phyloP scores from a whole-genome alignment of 2,113 vertebrate species.

The Perca flavescens region DNA sequence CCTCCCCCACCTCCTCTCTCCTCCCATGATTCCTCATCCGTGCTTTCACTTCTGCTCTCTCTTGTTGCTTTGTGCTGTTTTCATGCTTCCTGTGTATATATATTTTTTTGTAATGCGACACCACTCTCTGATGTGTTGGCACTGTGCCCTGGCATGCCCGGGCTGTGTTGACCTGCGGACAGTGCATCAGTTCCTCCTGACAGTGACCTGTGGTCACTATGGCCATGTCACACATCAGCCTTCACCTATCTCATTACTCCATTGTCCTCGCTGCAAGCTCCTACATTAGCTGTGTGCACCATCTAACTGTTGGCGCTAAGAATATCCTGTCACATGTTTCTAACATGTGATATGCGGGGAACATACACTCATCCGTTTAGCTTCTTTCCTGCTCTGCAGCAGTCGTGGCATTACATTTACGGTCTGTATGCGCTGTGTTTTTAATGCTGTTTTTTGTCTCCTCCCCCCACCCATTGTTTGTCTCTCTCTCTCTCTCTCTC shows the following conservation, averaged over 20 bases:
- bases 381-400: constrained; percentile 40
- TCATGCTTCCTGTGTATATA: constrained; percentile 43
- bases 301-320: constrained; percentile 46
- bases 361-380: constrained; percentile 44
- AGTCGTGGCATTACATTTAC: constrained; percentile 36
- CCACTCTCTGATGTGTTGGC: constrained; percentile 13
- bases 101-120: constrained; percentile 52
- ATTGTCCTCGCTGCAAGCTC: constrained; percentile 54
- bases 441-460: constrained; percentile 59
- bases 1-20: constrained; percentile 61
- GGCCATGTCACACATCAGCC: constrained; percentile 53
- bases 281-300: constrained; percentile 34
- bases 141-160: constrained; percentile 27
- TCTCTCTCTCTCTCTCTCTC: background rate
- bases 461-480: constrained; percentile 48
- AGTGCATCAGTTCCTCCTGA: constrained; percentile 51
- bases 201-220: constrained; percentile 46
- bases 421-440: constrained; percentile 46
- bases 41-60: constrained; percentile 47
- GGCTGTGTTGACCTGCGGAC: constrained; percentile 45
- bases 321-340: constrained; percentile 66
- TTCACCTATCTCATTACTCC: constrained; percentile 56
- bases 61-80: constrained; percentile 60
- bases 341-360: constrained; percentile 48
- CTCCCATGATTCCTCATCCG: constrained; percentile 44